Evolutionary conservation across 2,888 invertebrate species (phyloP).

Genomic region (Tholera decimalis): DNA sequence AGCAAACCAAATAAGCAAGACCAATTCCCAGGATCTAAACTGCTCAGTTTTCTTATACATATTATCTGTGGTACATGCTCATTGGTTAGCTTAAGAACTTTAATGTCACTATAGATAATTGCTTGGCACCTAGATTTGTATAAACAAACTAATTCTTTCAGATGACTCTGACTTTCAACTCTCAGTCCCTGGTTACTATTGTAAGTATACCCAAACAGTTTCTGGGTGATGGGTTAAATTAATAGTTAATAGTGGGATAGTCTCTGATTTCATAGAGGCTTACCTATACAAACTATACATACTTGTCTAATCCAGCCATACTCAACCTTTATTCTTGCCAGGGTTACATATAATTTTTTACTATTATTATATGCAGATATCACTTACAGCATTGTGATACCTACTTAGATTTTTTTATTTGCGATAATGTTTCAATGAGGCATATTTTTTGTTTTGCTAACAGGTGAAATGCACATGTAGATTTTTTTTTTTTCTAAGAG

Average conservation of each 20-base stretch:
- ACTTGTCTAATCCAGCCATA: background rate
- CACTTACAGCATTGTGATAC: too few species aligned
- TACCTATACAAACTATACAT: background rate
- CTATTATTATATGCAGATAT: too few species aligned
- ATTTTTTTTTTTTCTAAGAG: too few species aligned
- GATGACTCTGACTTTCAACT: constrained; percentile 86
- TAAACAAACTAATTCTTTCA: constrained; percentile 83
- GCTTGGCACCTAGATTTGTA: constrained; percentile 75
- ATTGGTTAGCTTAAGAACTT: constrained; percentile 25
- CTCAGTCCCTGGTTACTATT: constrained; percentile 81
- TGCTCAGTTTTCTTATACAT: background rate
- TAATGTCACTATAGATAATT: constrained; percentile 55
- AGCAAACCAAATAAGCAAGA: constrained; percentile 13
- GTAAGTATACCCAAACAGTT: constrained; percentile 79
- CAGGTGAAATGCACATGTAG: too few species aligned
- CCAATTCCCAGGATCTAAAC: background rate
- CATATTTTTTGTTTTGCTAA: too few species aligned
- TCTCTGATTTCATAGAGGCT: background rate
- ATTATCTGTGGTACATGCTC: background rate
- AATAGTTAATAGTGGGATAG: too few species aligned
- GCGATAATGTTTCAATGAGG: too few species aligned
- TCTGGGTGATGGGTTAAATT: constrained; percentile 47
- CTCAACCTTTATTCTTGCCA: too few species aligned
- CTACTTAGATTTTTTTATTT: too few species aligned
- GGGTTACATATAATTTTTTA: too few species aligned